Conservation (phyloP, 2,888 invertebrate genomes). For the Cephus pygmeus region DNA sequence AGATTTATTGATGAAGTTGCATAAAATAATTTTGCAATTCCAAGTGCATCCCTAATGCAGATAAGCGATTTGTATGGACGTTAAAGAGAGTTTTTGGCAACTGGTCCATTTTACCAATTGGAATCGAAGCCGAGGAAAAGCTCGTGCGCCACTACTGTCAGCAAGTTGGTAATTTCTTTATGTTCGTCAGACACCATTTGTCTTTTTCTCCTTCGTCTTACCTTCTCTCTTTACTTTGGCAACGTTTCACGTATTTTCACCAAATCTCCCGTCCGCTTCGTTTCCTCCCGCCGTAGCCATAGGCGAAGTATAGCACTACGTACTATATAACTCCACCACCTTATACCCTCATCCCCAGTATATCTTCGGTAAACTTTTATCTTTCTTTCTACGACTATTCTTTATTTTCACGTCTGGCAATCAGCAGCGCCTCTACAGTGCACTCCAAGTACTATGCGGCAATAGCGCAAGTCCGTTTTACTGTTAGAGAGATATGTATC, state of each 20-base stretch:
- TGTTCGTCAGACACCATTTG: not conserved
- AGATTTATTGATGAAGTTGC: not conserved
- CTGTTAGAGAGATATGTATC: not conserved
- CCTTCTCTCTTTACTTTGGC: not conserved
- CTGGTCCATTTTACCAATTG: not conserved
- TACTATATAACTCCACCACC: not conserved
- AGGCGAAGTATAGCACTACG: not conserved
- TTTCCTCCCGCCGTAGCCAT: not conserved
- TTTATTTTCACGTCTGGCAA: not conserved
- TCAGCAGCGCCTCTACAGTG: not conserved
- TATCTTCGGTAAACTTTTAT: not conserved
- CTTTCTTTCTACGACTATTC: not conserved
- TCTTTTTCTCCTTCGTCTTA: not conserved
- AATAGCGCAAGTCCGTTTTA: not conserved
- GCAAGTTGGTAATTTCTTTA: not conserved
- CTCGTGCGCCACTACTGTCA: not conserved
- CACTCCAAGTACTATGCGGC: not conserved
- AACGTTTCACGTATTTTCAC: not conserved
- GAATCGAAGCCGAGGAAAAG: not conserved
- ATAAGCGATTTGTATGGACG: not conserved
- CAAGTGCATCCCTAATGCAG: not conserved
- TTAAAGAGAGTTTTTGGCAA: not conserved
- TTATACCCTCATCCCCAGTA: not conserved
- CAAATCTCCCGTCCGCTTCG: not conserved
- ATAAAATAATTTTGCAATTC: not conserved